Percentiles rank a stretch among this genome's conserved stretches.
These are phyloP conservation scores for Etheostoma spectabile DNA, from an alignment of 2,113 vertebrate species.

Conservation along the genomic window DNA sequence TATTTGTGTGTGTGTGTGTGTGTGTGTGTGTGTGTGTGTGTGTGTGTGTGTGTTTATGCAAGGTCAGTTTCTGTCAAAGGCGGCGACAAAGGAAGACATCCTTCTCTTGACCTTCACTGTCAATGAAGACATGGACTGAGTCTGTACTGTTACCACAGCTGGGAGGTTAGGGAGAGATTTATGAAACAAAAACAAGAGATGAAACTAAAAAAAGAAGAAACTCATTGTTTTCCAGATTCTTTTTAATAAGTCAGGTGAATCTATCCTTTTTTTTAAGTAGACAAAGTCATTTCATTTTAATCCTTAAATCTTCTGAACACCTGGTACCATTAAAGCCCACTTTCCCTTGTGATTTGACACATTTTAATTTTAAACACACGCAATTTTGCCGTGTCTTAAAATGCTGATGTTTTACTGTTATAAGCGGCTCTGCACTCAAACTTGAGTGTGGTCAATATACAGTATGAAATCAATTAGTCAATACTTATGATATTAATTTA, in stretches of 20 bases:
- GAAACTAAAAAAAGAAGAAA: not conserved
- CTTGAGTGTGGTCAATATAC: not conserved
- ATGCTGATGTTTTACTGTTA: not conserved
- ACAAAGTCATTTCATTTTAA: slow-evolving; percentile 16
- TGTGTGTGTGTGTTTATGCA: slow-evolving; percentile 7
- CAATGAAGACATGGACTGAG: slow-evolving; percentile 5
- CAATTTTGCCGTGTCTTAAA: not conserved
- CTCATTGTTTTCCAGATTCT: not conserved
- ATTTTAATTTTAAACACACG: not conserved
- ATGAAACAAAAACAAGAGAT: not conserved
- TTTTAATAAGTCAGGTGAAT: not conserved
- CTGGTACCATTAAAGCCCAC: slow-evolving; percentile 24
- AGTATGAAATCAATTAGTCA: not conserved
- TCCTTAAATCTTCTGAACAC: slow-evolving; percentile 12
- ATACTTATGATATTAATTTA: not conserved
- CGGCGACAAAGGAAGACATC: slow-evolving; percentile 33
- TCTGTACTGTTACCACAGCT: not conserved
- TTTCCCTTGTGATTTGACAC: slow-evolving; percentile 1
- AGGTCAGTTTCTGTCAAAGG: slow-evolving; percentile 40
- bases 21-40: not conserved
- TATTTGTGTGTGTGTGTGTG: too few species aligned
- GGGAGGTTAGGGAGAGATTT: not conserved
- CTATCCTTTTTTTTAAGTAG: not conserved
- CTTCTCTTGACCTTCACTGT: slow-evolving; percentile 69
- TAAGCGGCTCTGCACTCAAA: not conserved